A percentile compares a stretch with the other conserved stretches of the same genome.
Evolutionary conservation across 2,888 invertebrate species (phyloP).

Genomic region (Xylophagus ater): DNA sequence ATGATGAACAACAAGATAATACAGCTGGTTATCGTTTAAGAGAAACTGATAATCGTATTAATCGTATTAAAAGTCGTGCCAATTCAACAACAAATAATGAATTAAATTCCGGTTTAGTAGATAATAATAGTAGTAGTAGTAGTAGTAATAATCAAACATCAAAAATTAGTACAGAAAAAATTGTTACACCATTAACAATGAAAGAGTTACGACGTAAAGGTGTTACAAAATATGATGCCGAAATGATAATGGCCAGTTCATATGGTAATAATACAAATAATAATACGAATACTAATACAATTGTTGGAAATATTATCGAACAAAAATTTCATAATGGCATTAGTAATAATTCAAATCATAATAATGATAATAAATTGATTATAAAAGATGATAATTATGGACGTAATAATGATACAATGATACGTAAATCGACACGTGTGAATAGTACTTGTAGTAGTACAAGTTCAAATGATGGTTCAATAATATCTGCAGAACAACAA

Average conservation of each 20-base stretch:
- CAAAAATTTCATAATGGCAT: not conserved
- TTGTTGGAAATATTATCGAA: no score
- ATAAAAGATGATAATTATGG: slow-evolving; percentile 3
- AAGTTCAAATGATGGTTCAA: slow-evolving; percentile 32
- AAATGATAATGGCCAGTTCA: slow-evolving; percentile 60
- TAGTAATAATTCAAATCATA: slow-evolving; percentile 1
- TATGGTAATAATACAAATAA: slow-evolving; percentile 19
- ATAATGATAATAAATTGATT: slow-evolving; percentile 5
- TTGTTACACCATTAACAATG: slow-evolving; percentile 65
- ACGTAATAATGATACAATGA: slow-evolving; percentile 24
- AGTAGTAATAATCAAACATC: slow-evolving; percentile 17
- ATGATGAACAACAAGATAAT: slow-evolving; percentile 48
- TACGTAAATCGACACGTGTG: slow-evolving; percentile 35
- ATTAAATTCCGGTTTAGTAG: slow-evolving; percentile 33
- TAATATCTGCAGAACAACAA: no score
- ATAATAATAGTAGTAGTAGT: slow-evolving; percentile 35
- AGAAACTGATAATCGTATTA: slow-evolving; percentile 89
- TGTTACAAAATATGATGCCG: slow-evolving; percentile 79
- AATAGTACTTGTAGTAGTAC: slow-evolving; percentile 38
- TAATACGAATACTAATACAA: no score
- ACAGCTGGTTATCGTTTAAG: slow-evolving; percentile 67
- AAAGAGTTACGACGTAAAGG: slow-evolving; percentile 76
- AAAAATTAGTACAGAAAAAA: slow-evolving; percentile 42
- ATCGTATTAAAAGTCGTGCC: slow-evolving; percentile 60
- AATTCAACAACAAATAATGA: slow-evolving; percentile 33